Evolutionary conservation across 2,797 vertebrate species (phyloP).

Genomic region (Poecilia gillii): DNA sequence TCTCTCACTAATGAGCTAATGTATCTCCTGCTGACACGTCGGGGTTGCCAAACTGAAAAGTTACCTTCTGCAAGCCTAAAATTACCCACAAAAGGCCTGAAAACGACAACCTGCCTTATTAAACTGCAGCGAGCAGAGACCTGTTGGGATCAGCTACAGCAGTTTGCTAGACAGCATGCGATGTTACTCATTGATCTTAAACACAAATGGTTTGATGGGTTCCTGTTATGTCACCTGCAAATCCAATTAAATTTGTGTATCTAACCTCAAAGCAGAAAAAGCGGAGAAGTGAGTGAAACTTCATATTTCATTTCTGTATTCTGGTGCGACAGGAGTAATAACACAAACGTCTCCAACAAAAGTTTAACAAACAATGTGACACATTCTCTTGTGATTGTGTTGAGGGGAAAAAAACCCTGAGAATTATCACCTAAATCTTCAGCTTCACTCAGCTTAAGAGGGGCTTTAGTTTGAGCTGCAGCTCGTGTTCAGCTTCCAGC

Average conservation of each 20-base stretch:
- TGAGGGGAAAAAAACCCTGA: neutral
- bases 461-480: neutral
- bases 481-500: constrained; percentile 13
- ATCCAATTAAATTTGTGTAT: neutral
- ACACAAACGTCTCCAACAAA: neutral
- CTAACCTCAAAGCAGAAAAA: neutral
- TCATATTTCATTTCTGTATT: neutral
- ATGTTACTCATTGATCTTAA: neutral
- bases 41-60: constrained; percentile 40
- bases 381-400: neutral
- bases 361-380: constrained; percentile 5
- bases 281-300: neutral
- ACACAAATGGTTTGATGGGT: neutral
- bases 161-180: neutral
- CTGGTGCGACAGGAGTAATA: neutral
- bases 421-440: constrained; percentile 15
- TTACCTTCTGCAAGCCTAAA: constrained; percentile 23
- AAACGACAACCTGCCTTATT: constrained; percentile 29
- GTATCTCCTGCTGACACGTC: constrained; percentile 60
- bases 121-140: neutral
- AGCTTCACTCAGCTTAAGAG: constrained; percentile 7
- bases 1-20: constrained; percentile 65
- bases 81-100: constrained; percentile 27
- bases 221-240: neutral
- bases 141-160: neutral